Evolutionary conservation across 2,113 vertebrate genomes (phyloP), one percentile per base, ranked within the genome.

Genomic region (Burhinus oedicnemus): DNA sequence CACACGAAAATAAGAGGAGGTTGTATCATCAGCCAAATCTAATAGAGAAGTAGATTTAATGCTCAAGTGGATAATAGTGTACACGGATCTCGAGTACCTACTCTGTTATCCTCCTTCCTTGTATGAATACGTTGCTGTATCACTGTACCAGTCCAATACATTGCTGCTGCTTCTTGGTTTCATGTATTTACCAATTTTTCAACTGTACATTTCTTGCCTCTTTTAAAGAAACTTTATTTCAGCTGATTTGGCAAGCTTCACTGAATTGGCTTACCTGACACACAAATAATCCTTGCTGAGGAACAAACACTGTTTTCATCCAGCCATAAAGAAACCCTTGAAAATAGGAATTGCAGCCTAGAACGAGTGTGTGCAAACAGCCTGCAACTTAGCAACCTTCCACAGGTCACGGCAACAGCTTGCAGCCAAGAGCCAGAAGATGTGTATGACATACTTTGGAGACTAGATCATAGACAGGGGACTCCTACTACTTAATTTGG

Each of bases 401-500:
- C 89, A 82, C 80, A 71, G 84, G 65, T 55, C 89, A 47, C 30
- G 66, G 93, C 95, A 93, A 85, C 90, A 83, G 66, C 75, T 75
- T 15, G 55, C 79, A 89, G 95, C 94, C 89, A 90, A 72, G 72
- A 90, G 72, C 74, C 79, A 87, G 81, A 65, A 90, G 77, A 95
- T 85, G 76, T 87, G 89, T 92, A 74, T 81, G 87, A 90, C 95
- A 92, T 96, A 82, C 74, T 96, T 95, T 76, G 66, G 84, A 93
- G 62, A 72, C 84, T 79, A 91, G 94, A 69, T 97, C 91, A 96
- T 26, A 65, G 80, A 25, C 77, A 91, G 91, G 95, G 94, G 91
- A 94, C 89, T 96, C 95, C 91, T 79, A 62, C 57, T 87, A 57
- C 95, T 95, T 97, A 94, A 96, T 95, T 95, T 96, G 95, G 95